Evolutionary conservation across 2,888 invertebrate species (phyloP).

Genomic region (Machimus rusticus): DNA sequence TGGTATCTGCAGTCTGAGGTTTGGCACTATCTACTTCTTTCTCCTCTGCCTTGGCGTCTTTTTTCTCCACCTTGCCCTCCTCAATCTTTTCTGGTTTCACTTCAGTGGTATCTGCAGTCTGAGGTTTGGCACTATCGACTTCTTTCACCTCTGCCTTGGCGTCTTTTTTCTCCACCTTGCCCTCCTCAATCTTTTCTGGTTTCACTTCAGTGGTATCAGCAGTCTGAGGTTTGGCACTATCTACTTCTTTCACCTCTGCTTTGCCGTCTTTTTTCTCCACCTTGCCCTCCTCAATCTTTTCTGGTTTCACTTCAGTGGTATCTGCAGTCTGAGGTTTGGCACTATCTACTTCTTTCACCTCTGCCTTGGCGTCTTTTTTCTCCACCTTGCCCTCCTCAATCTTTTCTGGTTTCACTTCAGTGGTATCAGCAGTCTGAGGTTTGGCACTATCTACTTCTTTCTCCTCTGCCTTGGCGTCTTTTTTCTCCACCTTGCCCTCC

Average conservation of each 20-base stretch:
- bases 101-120: too few species aligned
- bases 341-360: neutral
- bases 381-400: too few species aligned
- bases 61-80: neutral
- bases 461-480: too few species aligned
- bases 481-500: too few species aligned
- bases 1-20: neutral
- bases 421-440: too few species aligned
- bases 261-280: conserved; percentile 20
- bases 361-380: neutral
- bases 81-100: conserved; percentile 14
- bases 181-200: neutral
- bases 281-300: conserved; percentile 54
- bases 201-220: conserved; percentile 41
- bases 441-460: too few species aligned
- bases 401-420: too few species aligned
- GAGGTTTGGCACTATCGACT: neutral
- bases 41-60: neutral
- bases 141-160: neutral
- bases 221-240: conserved; percentile 31
- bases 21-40: conserved; percentile 34
- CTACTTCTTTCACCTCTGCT: neutral
- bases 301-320: neutral
- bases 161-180: conserved; percentile 8
- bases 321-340: neutral